These are phyloP conservation scores for Xiphophorus maculatus DNA, from an alignment of 2,113 vertebrate species.

Conservation along the genomic window DNA sequence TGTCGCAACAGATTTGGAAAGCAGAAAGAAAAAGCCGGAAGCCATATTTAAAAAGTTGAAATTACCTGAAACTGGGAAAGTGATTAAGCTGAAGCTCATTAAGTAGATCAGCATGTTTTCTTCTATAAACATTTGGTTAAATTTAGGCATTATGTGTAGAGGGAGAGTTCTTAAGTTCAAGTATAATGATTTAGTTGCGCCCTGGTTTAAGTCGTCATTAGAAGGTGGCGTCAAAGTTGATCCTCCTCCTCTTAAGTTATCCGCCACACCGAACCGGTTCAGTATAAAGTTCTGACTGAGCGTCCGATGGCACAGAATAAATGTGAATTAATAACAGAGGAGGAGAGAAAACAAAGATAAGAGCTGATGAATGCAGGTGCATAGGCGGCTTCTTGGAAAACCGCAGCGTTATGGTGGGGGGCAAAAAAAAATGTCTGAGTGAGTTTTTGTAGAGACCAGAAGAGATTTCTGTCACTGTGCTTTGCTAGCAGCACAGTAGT, in stretches of 20 bases:
- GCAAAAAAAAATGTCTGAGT: not conserved
- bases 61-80: conserved; percentile 38
- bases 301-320: not conserved
- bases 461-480: conserved; percentile 44
- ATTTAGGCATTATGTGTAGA: too few species aligned
- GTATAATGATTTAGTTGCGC: too few species aligned
- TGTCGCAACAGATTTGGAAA: not conserved
- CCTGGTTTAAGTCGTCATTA: not conserved
- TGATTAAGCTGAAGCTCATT: not conserved
- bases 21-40: too few species aligned
- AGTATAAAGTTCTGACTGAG: not conserved
- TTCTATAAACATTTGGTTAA: not conserved
- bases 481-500: conserved; percentile 64
- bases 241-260: not conserved
- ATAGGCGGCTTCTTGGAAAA: not conserved
- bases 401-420: too few species aligned
- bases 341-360: not conserved
- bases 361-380: not conserved
- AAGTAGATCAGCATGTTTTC: conserved; percentile 7
- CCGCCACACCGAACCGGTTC: too few species aligned
- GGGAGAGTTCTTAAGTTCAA: too few species aligned
- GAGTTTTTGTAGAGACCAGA: conserved; percentile 30
- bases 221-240: not conserved
- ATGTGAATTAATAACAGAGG: not conserved
- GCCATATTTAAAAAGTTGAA: rapidly evolving